These are phyloP conservation scores for Eurois occulta DNA, from an alignment of 2,888 invertebrate species.

Conservation along the genomic window DNA sequence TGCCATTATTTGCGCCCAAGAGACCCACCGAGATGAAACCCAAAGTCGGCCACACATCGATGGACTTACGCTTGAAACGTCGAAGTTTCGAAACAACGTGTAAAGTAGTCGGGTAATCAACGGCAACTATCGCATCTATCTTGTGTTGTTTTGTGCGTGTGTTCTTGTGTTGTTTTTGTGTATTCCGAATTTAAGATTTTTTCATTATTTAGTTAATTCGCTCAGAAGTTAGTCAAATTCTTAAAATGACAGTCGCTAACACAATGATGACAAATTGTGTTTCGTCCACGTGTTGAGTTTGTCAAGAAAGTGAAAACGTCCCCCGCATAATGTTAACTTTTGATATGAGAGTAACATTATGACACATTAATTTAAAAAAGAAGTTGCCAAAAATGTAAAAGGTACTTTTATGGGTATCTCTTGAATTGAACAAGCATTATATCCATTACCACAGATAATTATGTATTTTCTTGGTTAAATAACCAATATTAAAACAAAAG, in stretches of 20 bases:
- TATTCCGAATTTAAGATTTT: not conserved
- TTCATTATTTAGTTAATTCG: slow-evolving; percentile 21
- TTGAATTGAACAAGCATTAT: not conserved
- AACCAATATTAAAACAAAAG: not conserved
- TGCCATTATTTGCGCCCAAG: too few species aligned
- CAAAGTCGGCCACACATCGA: too few species aligned
- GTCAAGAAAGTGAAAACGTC: not conserved
- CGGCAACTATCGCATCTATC: too few species aligned
- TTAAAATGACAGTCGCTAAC: not conserved
- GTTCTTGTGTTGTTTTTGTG: too few species aligned
- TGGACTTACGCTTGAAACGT: not conserved
- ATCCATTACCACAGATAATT: not conserved
- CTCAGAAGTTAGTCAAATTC: not conserved
- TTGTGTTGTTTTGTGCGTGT: too few species aligned
- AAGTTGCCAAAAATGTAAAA: not conserved
- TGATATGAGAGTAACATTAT: not conserved
- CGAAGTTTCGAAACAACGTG: too few species aligned
- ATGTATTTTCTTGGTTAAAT: not conserved
- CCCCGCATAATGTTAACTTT: not conserved
- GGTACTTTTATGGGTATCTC: not conserved
- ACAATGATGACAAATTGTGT: slow-evolving; percentile 26
- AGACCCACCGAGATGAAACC: too few species aligned
- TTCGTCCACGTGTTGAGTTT: not conserved
- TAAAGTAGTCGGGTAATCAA: too few species aligned
- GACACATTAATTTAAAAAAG: not conserved